Percentiles rank a stretch among this genome's conserved stretches.
Conservation (phyloP, 2,888 invertebrate genomes). For the Trichopria drosophilae region DNA sequence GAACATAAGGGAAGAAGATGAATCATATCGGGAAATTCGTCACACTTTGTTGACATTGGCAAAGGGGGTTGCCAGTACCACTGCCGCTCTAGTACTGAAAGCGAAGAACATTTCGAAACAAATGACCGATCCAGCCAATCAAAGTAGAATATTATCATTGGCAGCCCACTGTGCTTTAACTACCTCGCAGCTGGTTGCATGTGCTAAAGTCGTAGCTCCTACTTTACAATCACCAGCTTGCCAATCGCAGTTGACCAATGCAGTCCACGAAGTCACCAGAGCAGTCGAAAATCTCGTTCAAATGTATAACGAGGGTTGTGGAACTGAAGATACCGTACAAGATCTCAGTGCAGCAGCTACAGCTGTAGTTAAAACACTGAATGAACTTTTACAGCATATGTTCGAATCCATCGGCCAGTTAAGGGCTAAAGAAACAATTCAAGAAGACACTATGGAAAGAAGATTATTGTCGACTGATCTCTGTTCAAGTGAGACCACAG, state of each 20-base stretch:
- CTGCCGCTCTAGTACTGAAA: slow-evolving; percentile 92
- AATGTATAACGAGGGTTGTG: slow-evolving; percentile 75
- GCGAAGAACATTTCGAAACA: slow-evolving; percentile 96
- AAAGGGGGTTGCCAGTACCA: slow-evolving; percentile 97
- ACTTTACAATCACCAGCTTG: slow-evolving; percentile 80
- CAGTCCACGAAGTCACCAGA: slow-evolving; percentile 88
- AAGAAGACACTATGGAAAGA: slow-evolving; percentile 79
- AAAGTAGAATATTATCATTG: slow-evolving; percentile 89
- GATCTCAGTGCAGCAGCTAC: slow-evolving; percentile 83
- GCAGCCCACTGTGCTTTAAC: slow-evolving; percentile 97
- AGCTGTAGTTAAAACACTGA: slow-evolving; percentile 85
- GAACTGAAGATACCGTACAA: slow-evolving; percentile 69
- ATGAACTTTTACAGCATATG: slow-evolving; percentile 87
- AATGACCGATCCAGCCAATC: slow-evolving; percentile 76
- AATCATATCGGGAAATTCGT: slow-evolving; percentile 78
- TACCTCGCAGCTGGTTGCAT: slow-evolving; percentile 96
- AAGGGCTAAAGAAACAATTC: slow-evolving; percentile 67
- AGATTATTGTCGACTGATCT: slow-evolving; percentile 89
- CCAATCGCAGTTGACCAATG: slow-evolving; percentile 88
- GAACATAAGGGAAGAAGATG: slow-evolving; percentile 90
- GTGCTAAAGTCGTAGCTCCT: slow-evolving; percentile 91
- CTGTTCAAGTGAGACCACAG: slow-evolving; percentile 82
- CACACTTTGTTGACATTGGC: slow-evolving; percentile 92
- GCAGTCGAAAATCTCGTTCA: slow-evolving; percentile 87
- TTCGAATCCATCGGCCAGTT: slow-evolving; percentile 69